Conservation (phyloP, 2,888 invertebrate species). For the Uropetala carovei region DNA sequence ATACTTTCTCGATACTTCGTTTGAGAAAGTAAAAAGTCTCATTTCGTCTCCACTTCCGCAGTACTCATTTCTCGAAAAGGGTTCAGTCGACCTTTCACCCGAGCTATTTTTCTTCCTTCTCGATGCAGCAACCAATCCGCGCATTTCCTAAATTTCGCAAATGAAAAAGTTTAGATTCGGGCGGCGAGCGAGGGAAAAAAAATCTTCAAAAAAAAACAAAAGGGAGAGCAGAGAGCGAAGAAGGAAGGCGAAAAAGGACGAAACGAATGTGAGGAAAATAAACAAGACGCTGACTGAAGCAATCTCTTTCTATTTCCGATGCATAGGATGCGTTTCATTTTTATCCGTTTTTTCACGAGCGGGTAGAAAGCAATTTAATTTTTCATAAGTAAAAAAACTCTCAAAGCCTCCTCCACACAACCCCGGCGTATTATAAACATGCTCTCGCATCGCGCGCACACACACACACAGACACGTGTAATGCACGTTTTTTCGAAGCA, state of each 20-base stretch:
- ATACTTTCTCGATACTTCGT: too few relatives aligned
- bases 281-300: neutral
- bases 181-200: too few relatives aligned
- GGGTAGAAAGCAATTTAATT: neutral
- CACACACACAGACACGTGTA: neutral
- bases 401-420: neutral
- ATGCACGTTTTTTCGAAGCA: neutral
- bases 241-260: neutral
- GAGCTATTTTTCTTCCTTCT: too few relatives aligned
- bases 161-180: too few relatives aligned
- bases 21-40: too few relatives aligned
- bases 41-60: too few relatives aligned
- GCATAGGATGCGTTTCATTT: neutral
- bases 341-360: neutral
- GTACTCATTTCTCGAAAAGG: too few relatives aligned
- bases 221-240: neutral
- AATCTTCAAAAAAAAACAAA: too few relatives aligned
- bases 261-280: neutral
- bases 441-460: neutral
- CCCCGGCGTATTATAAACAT: neutral
- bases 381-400: neutral
- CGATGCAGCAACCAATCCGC: too few relatives aligned
- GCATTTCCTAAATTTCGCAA: too few relatives aligned
- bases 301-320: neutral
- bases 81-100: too few relatives aligned